Base-by-base conservation (phyloP, 2,113 vertebrate species). In the Choloepus hoffmanni region DNA sequence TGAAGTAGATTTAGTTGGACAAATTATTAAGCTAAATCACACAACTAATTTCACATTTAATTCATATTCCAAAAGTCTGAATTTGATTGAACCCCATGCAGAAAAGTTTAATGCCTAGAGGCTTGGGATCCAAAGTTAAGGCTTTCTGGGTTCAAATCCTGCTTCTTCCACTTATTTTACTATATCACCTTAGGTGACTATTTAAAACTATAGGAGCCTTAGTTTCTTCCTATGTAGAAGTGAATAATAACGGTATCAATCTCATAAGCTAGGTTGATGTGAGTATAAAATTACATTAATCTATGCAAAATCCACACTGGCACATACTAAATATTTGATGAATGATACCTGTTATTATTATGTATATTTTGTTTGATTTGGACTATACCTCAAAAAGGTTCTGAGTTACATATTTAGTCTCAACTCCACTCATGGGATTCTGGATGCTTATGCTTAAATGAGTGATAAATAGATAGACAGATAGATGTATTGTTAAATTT, bases 271-370 rank as follows among this genome's bases (percentile, higher is more conserved):
- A 11, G 12, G 28, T 79, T 92, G 28, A 63, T 92, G 36, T 70
- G 10, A 90, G 40, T 92, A 81, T 45, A n/a, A 23, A 14, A 58
- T 43, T 48, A 30, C 2, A 50, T 60, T 58, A 90, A 82, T 79
- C 62, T 83, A 58, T 88, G 60, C 7, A 84, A 78, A 92, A 15
- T 16, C 78, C 48, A 94, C 1, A 14, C 24, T 55, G 78, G 36
- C 26, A 53, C 23, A 45, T 79, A 53, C 13, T 72, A 90, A 89
- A 48, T 72, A 4, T 74, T 60, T 77, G 28, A 78, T 74, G 7
- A 95, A 78, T 84, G 43, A n/a, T 13, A 50, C 18, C 15, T 76
- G 21, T 62, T 73, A 90, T 67, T 87, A 73, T 76, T 81, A 90
- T 28, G 19, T 70, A 30, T 40, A 79, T 28, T 70, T 94, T 68